A percentile compares a stretch with the other conserved stretches of the same genome.
These are phyloP conservation scores for Drosophila acutilabella DNA, from an alignment of 2,888 invertebrate genomes.

Conservation along the genomic window DNA sequence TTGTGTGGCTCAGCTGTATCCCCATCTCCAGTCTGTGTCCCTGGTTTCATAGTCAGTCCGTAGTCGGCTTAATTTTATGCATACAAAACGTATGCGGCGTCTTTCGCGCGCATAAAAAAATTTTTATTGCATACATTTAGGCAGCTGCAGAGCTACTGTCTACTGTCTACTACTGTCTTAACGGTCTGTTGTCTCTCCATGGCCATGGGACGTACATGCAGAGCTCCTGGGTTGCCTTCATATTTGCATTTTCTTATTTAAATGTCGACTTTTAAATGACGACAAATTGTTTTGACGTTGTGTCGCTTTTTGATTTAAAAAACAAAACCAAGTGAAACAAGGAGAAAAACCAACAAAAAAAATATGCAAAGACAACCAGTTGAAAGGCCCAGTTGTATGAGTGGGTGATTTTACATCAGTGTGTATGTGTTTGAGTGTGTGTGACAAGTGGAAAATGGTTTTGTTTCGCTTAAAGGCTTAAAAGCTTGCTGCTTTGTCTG, in stretches of 20 bases:
- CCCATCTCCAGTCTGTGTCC: not conserved
- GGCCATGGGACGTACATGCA: slow-evolving; percentile 1
- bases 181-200: slow-evolving; percentile 23
- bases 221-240: slow-evolving; percentile 52
- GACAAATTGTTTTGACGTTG: slow-evolving; percentile 81
- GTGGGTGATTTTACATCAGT: slow-evolving; percentile 5
- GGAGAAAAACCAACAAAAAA: slow-evolving; percentile 3
- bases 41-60: slow-evolving; percentile 35
- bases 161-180: slow-evolving; percentile 29
- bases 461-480: slow-evolving; percentile 70
- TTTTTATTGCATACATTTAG: slow-evolving; percentile 80
- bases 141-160: slow-evolving; percentile 50
- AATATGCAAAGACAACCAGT: slow-evolving; percentile 49
- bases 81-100: slow-evolving; percentile 75
- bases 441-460: slow-evolving; percentile 68
- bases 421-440: slow-evolving; percentile 16
- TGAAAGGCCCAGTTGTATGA: slow-evolving; percentile 53
- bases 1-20: not conserved
- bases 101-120: slow-evolving; percentile 71
- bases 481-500: slow-evolving; percentile 61
- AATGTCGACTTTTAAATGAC: slow-evolving; percentile 81
- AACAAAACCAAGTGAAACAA: slow-evolving; percentile 34
- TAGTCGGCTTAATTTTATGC: slow-evolving; percentile 72
- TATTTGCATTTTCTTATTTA: slow-evolving; percentile 80
- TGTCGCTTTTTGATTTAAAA: slow-evolving; percentile 79